Percentiles rank a stretch among this genome's conserved stretches.
Evolutionary conservation across 2,797 vertebrate species (phyloP).

Genomic region (Spea hammondii): DNA sequence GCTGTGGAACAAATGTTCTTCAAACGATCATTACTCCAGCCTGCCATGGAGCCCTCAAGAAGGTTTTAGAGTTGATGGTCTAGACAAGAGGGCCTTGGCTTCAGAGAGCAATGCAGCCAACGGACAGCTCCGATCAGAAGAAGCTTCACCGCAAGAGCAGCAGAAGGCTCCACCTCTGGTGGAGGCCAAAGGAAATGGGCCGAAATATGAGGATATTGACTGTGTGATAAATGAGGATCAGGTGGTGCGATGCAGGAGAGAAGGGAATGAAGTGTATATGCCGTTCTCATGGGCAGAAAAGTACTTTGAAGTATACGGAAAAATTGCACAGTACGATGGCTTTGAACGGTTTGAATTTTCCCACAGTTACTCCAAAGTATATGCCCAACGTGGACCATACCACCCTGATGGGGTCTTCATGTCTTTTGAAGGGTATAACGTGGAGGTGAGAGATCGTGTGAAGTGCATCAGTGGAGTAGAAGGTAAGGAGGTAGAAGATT

Average conservation of each 20-base stretch:
- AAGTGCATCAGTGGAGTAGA: slow-evolving; percentile 97
- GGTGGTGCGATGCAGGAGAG: slow-evolving; percentile 84
- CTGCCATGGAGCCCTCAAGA: slow-evolving; percentile 67
- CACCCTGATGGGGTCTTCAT: slow-evolving; percentile 94
- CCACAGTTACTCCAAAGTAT: slow-evolving; percentile 97
- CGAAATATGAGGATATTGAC: slow-evolving; percentile 92
- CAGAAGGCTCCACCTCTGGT: slow-evolving; percentile 82
- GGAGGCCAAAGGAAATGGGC: slow-evolving; percentile 63
- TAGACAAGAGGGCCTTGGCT: slow-evolving; percentile 63
- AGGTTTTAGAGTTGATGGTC: slow-evolving; percentile 58
- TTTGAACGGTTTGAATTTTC: slow-evolving; percentile 95
- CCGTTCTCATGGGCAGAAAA: slow-evolving; percentile 95
- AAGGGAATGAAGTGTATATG: slow-evolving; percentile 86
- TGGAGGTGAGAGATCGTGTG: slow-evolving; percentile 93
- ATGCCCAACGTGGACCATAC: slow-evolving; percentile 87
- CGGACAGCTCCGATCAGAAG: slow-evolving; percentile 73
- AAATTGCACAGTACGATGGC: slow-evolving; percentile 86
- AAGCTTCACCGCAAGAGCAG: slow-evolving; percentile 68
- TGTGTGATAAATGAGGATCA: slow-evolving; percentile 94
- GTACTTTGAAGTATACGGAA: slow-evolving; percentile 96
- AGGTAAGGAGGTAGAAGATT: slow-evolving; percentile 67
- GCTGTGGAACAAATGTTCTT: slow-evolving; percentile 92
- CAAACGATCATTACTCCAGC: slow-evolving; percentile 70
- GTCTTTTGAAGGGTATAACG: slow-evolving; percentile 98
- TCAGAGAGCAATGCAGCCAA: slow-evolving; percentile 73